Conservation (phyloP, 2,888 invertebrate species). For the Colletes collaris region DNA sequence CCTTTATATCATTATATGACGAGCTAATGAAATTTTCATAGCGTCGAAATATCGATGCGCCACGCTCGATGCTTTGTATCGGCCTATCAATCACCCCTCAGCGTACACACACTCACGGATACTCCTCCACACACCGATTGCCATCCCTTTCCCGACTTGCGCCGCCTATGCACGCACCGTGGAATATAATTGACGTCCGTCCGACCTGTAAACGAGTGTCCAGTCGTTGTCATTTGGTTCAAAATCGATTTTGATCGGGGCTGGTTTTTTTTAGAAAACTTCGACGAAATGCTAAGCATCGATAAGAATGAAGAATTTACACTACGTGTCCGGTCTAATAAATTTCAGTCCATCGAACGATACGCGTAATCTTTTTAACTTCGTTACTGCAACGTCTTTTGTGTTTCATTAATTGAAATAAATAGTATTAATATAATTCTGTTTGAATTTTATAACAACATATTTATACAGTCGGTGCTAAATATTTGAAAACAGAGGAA, state of each 20-base stretch:
- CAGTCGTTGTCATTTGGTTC: conserved; percentile 64
- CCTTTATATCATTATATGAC: conserved; percentile 78
- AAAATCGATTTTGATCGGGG: conserved; percentile 55
- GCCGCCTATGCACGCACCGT: conserved; percentile 59
- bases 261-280: not conserved
- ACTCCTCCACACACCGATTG: conserved; percentile 34
- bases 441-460: too few relatives aligned
- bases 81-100: conserved; percentile 74
- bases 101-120: conserved; percentile 31
- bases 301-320: too few relatives aligned
- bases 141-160: conserved; percentile 35
- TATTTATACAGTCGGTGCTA: too few relatives aligned
- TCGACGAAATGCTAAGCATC: too few relatives aligned
- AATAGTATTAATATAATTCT: too few relatives aligned
- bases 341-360: too few relatives aligned
- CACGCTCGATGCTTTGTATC: conserved; percentile 65
- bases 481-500: too few relatives aligned
- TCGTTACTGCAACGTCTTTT: too few relatives aligned
- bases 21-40: conserved; percentile 79
- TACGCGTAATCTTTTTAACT: too few relatives aligned
- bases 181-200: conserved; percentile 73
- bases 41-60: conserved; percentile 79
- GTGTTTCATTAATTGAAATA: too few relatives aligned
- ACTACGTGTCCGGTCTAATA: too few relatives aligned
- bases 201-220: conserved; percentile 68